These are phyloP conservation scores for Ichneumon xanthorius DNA, from an alignment of 2,888 invertebrate genomes.

Conservation along the genomic window DNA sequence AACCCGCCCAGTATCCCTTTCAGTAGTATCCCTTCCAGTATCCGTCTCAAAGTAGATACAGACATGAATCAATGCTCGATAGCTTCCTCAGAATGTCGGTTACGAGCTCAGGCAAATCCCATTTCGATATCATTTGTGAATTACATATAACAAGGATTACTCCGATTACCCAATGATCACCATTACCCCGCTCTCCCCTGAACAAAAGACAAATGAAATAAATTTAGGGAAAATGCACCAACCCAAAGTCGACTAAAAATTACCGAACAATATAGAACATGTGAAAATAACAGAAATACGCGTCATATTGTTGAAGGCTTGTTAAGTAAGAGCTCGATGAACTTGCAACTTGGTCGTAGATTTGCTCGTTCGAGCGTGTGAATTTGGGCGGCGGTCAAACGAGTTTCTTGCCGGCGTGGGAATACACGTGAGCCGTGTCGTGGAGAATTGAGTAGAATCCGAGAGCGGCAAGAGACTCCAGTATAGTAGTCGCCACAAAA, in stretches of 20 bases:
- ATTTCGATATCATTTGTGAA: too few species aligned
- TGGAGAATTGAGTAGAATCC: slow-evolving; percentile 21
- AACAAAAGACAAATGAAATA: not conserved
- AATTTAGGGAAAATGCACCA: not conserved
- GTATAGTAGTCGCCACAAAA: slow-evolving; percentile 4
- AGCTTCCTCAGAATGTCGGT: too few species aligned
- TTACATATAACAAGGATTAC: too few species aligned
- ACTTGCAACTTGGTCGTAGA: slow-evolving; percentile 50
- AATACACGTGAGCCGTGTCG: slow-evolving; percentile 59
- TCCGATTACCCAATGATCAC: too few species aligned
- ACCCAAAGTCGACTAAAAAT: not conserved
- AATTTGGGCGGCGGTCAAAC: slow-evolving; percentile 76
- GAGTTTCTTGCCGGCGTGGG: slow-evolving; percentile 75
- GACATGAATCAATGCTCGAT: too few species aligned
- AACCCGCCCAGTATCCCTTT: too few species aligned
- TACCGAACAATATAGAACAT: not conserved
- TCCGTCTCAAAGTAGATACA: too few species aligned
- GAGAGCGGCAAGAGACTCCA: slow-evolving; percentile 4
- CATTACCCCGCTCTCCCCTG: too few species aligned
- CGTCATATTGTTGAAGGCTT: not conserved
- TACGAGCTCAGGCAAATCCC: too few species aligned
- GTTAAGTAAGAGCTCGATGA: slow-evolving; percentile 25
- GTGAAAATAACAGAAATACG: not conserved
- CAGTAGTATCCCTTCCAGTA: too few species aligned
- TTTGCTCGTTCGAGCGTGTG: slow-evolving; percentile 71